These are phyloP conservation scores for Drepana falcataria DNA, from an alignment of 2,888 invertebrate species.

Conservation along the genomic window DNA sequence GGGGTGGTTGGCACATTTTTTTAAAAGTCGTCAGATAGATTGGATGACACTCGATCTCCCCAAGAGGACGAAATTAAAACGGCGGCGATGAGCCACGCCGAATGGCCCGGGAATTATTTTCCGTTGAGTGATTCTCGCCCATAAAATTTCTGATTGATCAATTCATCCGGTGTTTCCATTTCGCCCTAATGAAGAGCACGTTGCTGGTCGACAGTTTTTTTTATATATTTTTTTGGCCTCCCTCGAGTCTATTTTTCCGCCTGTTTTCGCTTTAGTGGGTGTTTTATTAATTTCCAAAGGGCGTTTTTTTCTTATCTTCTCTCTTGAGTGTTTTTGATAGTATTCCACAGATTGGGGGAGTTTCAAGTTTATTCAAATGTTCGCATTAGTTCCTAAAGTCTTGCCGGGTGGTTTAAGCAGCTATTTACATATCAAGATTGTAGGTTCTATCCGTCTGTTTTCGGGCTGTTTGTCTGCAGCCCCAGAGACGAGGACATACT, in stretches of 20 bases:
- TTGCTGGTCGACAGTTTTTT: slow-evolving; percentile 60
- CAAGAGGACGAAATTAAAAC: slow-evolving; percentile 76
- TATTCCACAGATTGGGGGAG: slow-evolving; percentile 51
- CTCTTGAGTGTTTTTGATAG: slow-evolving; percentile 40
- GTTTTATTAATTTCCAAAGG: slow-evolving; percentile 68
- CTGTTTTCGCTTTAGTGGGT: slow-evolving; percentile 72
- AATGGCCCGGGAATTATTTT: slow-evolving; percentile 74
- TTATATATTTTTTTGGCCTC: slow-evolving; percentile 26
- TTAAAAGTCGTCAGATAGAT: slow-evolving; percentile 71
- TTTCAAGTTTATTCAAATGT: slow-evolving; percentile 2
- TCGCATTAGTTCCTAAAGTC: neutral
- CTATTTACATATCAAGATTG: no score
- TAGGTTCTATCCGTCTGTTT: no score
- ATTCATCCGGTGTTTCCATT: slow-evolving; percentile 74
- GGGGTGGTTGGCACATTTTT: slow-evolving; percentile 49
- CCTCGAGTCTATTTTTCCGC: slow-evolving; percentile 68
- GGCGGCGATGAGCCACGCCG: slow-evolving; percentile 72
- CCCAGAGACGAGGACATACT: no score
- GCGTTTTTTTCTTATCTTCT: slow-evolving; percentile 37
- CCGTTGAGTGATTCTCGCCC: slow-evolving; percentile 77
- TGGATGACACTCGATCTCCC: slow-evolving; percentile 78
- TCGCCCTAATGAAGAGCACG: slow-evolving; percentile 72
- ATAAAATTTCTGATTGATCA: slow-evolving; percentile 79
- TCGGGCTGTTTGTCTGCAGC: no score
- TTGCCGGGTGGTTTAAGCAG: no score